Evolutionary conservation across 1,140 invertebrate species (phyloP).

Genomic region (Caenorhabditis latens): DNA sequence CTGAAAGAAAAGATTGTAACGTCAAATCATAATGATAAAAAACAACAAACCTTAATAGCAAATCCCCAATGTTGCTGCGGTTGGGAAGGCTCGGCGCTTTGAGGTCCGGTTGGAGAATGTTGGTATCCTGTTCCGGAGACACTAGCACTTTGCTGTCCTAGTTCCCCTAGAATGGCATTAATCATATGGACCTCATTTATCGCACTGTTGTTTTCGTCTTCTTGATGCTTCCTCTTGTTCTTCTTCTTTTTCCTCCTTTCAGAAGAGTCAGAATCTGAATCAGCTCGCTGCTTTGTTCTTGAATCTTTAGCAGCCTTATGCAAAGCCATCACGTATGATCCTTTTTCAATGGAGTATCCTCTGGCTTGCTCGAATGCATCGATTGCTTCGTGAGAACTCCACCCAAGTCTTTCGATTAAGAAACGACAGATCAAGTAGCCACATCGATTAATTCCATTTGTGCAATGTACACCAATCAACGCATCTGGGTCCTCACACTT

Average conservation of each 20-base stretch:
- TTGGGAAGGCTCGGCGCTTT: not conserved
- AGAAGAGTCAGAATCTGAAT: constrained; percentile 63
- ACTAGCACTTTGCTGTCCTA: constrained; percentile 33
- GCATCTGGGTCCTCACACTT: constrained; percentile 80
- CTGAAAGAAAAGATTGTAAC: constrained; percentile 29
- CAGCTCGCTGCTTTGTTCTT: constrained; percentile 42
- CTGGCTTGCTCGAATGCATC: constrained; percentile 79
- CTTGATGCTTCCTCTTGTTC: constrained; percentile 70
- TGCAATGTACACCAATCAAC: constrained; percentile 91
- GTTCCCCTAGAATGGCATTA: constrained; percentile 52
- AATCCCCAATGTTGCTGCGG: constrained; percentile 49
- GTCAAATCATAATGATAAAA: not conserved
- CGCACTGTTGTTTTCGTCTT: constrained; percentile 55
- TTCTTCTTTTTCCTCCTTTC: constrained; percentile 66
- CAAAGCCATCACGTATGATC: constrained; percentile 79
- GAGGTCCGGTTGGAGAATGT: not conserved
- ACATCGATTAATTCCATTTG: constrained; percentile 90
- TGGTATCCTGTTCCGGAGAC: constrained; percentile 5
- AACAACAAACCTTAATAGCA: constrained; percentile 11
- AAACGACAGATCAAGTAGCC: constrained; percentile 87
- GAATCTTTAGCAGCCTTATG: constrained; percentile 71
- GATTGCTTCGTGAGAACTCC: constrained; percentile 69
- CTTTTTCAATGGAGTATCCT: constrained; percentile 80
- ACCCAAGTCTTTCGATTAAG: constrained; percentile 81
- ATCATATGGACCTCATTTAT: constrained; percentile 47